A percentile compares a stretch with the other conserved stretches of the same genome.
Evolutionary conservation across 2,113 vertebrate species (phyloP).

Genomic region (Neogobius melanostomus): DNA sequence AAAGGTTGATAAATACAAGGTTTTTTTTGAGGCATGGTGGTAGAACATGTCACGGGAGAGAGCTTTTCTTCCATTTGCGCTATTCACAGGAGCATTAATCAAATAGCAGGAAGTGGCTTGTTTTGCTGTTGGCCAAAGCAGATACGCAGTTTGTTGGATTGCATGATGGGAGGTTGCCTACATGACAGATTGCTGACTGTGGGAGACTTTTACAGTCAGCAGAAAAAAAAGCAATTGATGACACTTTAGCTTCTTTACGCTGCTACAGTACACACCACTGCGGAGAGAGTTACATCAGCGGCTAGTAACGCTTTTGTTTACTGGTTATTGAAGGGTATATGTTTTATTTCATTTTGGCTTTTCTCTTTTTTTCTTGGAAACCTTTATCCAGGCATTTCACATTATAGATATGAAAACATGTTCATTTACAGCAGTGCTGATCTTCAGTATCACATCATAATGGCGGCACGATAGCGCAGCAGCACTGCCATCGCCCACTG

Average conservation of each 20-base stretch:
- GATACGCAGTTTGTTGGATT: constrained; percentile 32
- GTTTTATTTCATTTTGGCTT: too few species aligned
- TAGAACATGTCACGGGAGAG: constrained; percentile 4
- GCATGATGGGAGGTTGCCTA: constrained; percentile 50
- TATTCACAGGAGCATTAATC: constrained; percentile 16
- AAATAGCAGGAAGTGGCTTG: constrained; percentile 11
- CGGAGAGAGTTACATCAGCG: constrained; percentile 8
- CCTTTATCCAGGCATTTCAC: too few species aligned
- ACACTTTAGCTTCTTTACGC: constrained; percentile 35
- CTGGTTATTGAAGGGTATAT: not conserved
- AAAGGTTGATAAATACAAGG: not conserved
- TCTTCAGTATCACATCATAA: too few species aligned
- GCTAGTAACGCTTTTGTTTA: not conserved
- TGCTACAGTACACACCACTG: constrained; percentile 22
- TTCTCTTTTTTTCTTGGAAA: too few species aligned
- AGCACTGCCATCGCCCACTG: too few species aligned
- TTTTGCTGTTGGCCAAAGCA: constrained; percentile 19
- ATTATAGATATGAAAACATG: too few species aligned
- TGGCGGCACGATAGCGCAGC: too few species aligned
- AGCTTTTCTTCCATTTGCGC: not conserved
- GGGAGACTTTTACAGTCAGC: constrained; percentile 63
- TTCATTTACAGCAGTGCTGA: too few species aligned
- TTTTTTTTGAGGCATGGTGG: not conserved
- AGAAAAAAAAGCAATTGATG: constrained; percentile 57
- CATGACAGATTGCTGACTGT: constrained; percentile 67